Percentiles rank a stretch among this genome's conserved stretches.
Conservation (phyloP, 2,113 vertebrate species). For the Scomber scombrus region DNA sequence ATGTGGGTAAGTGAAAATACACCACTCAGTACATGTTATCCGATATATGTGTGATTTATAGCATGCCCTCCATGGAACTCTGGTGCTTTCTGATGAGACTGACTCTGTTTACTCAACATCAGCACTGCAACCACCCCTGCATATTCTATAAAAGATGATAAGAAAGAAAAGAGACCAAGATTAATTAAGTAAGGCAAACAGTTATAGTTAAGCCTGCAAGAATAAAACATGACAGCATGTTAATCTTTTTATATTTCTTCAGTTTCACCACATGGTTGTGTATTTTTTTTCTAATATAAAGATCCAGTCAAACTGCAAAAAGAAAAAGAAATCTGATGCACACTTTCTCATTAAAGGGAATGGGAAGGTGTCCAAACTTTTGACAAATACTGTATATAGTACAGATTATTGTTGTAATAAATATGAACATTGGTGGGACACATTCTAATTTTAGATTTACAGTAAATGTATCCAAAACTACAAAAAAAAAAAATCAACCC, state of each 20-base stretch:
- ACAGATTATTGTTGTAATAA: background rate
- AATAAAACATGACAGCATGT: background rate
- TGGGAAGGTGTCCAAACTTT: no score
- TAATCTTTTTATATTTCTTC: background rate
- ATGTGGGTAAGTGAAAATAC: slow-evolving; percentile 37
- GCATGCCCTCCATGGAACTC: slow-evolving; percentile 37
- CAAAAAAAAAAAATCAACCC: no score
- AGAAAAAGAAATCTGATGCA: no score
- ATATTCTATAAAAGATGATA: slow-evolving; percentile 3
- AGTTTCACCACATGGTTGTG: background rate
- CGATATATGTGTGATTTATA: slow-evolving; percentile 72
- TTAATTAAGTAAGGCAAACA: background rate
- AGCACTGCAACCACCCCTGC: slow-evolving; percentile 36
- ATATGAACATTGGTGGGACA: background rate
- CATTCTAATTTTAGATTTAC: no score
- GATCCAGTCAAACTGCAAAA: no score
- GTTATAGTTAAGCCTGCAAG: background rate
- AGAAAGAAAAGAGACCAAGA: background rate
- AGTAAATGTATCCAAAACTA: no score
- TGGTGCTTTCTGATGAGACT: slow-evolving; percentile 60
- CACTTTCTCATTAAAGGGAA: no score
- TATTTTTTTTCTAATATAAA: background rate
- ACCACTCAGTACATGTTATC: slow-evolving; percentile 13
- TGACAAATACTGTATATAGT: no score
- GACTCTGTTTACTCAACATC: slow-evolving; percentile 68